Evolutionary conservation across 2,888 invertebrate species (phyloP), one percentile per base, ranked within the genome.

Genomic region (Pristionchus maxplancki): DNA sequence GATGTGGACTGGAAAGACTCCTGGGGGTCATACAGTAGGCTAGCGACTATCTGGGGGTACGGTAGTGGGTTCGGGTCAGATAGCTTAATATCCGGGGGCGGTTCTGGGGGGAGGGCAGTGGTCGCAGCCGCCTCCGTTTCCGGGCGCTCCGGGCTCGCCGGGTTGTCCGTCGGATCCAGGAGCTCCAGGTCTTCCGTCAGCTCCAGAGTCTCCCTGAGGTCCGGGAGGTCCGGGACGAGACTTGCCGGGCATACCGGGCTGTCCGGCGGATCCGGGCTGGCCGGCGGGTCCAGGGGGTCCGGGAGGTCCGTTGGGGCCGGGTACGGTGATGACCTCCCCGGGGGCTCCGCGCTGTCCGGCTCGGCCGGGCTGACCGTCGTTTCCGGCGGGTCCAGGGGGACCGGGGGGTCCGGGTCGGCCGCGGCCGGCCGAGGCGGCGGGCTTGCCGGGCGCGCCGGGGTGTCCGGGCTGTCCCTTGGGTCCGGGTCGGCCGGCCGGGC

Each of bases 211-310:
- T 82, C 89, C 92, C 62, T 91, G 91, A 50, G 78, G 90, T 90
- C 92, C 92, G 62, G 91, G 91, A 84, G 90, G 91, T 91, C 92
- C 92, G 74, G 92, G 89, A 24, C 91, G 91, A 90, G 71, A 67
- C 48, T 67, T 82, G 89, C 91, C 91, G 87, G 89, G 90, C 71
- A 89, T 86, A 82, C 91, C 91, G 58, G 89, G 89, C 67, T 86
- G 78, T 89, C 91, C 91, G 44, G 91, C 89, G n/a, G 44, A 83
- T 90, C 91, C 91, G 71, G 90, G 88, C 2, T 34, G 62, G 89
- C 91, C 91, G 8, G 90, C 88, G 78, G 89, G 89, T 90, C 91
- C 91, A 34, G 89, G 88, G 78, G 89, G 89, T 91, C 91, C 91
- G 48, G 89, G 88, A 81, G 89, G 89, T 91, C 91, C 91, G 67